These are phyloP conservation scores for Meandrusa payeni DNA, from an alignment of 2,888 invertebrate genomes.

Conservation along the genomic window DNA sequence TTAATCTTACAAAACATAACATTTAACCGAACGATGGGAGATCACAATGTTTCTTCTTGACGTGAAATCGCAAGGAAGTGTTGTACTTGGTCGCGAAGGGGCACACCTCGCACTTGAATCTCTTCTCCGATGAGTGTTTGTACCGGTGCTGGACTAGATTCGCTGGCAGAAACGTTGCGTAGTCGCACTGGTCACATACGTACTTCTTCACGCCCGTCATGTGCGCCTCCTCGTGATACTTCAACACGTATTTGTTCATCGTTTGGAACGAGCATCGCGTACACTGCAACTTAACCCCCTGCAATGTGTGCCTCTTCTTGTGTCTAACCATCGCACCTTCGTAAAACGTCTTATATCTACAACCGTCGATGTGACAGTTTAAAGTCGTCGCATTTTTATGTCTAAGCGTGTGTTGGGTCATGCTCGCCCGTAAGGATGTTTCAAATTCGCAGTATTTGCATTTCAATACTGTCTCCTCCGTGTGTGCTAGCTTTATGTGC, in stretches of 20 bases:
- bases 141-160: constrained; percentile 71
- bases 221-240: constrained; percentile 69
- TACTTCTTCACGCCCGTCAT: constrained; percentile 64
- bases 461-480: constrained; percentile 40
- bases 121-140: constrained; percentile 67
- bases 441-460: constrained; percentile 66
- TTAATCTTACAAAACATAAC: constrained; percentile 39
- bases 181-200: constrained; percentile 65
- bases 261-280: constrained; percentile 64
- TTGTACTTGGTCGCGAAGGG: constrained; percentile 73
- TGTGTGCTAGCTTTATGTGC: constrained; percentile 55
- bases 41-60: constrained; percentile 75
- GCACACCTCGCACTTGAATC: constrained; percentile 72
- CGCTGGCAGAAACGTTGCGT: constrained; percentile 65
- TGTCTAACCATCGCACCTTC: constrained; percentile 67
- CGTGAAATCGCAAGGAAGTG: constrained; percentile 69
- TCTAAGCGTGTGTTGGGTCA: constrained; percentile 65
- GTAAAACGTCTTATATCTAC: constrained; percentile 64
- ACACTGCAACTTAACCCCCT: constrained; percentile 65
- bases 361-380: constrained; percentile 53
- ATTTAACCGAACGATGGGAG: constrained; percentile 59
- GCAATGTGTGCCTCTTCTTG: constrained; percentile 53
- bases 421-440: constrained; percentile 50
- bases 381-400: constrained; percentile 64
- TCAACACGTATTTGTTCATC: constrained; percentile 70